Conservation (phyloP, 1,140 invertebrate genomes). For the Asbolus verrucosus region DNA sequence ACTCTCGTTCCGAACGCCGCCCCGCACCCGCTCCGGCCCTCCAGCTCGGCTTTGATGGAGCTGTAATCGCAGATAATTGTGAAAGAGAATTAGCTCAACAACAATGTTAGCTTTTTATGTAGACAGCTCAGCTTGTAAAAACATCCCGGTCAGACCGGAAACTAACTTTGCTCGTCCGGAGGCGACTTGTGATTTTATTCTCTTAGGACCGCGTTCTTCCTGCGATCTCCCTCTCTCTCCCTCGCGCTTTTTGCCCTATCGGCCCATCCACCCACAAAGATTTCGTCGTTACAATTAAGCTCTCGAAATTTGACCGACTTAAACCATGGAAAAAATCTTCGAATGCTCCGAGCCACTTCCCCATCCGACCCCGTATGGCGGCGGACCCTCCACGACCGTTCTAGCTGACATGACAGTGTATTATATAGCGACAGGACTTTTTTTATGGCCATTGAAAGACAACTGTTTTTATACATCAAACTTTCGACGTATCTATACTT, state of each 20-base stretch:
- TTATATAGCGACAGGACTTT: conserved; percentile 49
- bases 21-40: conserved; percentile 21
- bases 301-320: background rate
- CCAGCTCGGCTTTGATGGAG: conserved; percentile 55
- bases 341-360: background rate
- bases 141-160: conserved; percentile 55
- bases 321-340: background rate
- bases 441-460: conserved; percentile 54
- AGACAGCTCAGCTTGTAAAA: conserved; percentile 58
- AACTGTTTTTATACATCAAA: conserved; percentile 56
- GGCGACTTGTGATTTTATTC: conserved; percentile 55
- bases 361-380: background rate
- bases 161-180: conserved; percentile 57
- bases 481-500: conserved; percentile 50
- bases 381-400: conserved; percentile 8
- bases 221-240: background rate
- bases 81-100: conserved; percentile 59
- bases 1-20: conserved; percentile 50
- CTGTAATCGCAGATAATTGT: conserved; percentile 62
- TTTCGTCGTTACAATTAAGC: conserved; percentile 9
- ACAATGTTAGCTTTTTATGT: conserved; percentile 62
- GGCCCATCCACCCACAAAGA: background rate
- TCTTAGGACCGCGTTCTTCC: too few species aligned
- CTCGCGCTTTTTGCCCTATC: background rate
- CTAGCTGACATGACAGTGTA: conserved; percentile 53